Base-by-base conservation (phyloP, 2,888 invertebrate species). In the Clostera curtula region DNA sequence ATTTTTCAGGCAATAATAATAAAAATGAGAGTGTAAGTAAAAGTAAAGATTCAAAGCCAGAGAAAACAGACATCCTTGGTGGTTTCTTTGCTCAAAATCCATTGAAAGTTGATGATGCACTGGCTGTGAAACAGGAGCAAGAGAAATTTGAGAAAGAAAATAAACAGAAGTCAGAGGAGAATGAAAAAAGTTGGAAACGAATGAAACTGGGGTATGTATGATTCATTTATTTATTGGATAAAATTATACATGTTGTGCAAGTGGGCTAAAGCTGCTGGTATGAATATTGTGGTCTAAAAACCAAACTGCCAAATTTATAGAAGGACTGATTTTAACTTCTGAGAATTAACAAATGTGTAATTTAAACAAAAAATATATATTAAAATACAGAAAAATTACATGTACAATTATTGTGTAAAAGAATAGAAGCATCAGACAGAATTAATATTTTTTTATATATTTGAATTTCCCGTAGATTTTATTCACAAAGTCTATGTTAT, bases 191-290 rank as follows among this genome's bases (percentile, higher is more conserved):
- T 44, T 90, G 90, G 88, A 87, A 85, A 43, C 85, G 89, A 41
- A 91, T 91, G 89, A 93, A 92, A 63, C 84, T 88, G 28, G 87
- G 88, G 88, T 88, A 62, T 46, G 41, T n/a, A n/a, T n/a, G n/a
- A 8, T 4, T n/a, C 4, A 19, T n/a, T 22, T n/a, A 9, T 21
- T 15, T 16, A 19, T 9, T n/a, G 6, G n/a, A n/a, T n/a, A n/a
- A n/a, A n/a, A n/a, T n/a, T n/a, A n/a, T n/a, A n/a, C n/a, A n/a
- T n/a, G n/a, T n/a, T n/a, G n/a, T n/a, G n/a, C n/a, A n/a, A n/a
- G n/a, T n/a, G n/a, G n/a, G n/a, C n/a, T 31, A 18, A 17, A 9
- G 3, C 28, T n/a, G 16, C n/a, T 12, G 1, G 5, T 6, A 8
- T 1, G 10, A 7, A 5, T 19, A 13, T 1, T 23, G 5, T 18